A percentile compares a stretch with the other conserved stretches of the same genome.
Conservation (phyloP, 2,797 vertebrate genomes). For the Sebastes minor region DNA sequence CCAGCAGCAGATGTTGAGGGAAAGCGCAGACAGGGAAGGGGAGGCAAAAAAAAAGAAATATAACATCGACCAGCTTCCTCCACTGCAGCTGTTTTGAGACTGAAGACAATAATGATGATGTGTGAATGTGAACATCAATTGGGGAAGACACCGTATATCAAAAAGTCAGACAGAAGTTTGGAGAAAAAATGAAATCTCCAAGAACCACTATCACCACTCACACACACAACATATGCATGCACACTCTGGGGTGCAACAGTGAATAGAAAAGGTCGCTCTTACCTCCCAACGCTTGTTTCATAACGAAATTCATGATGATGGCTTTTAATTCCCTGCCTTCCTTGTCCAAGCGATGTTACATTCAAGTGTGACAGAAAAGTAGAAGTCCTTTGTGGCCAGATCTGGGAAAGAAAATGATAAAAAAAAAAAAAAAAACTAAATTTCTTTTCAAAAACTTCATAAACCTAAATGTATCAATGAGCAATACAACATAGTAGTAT, state of each 20-base stretch:
- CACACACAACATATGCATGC: background rate
- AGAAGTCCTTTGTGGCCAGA: slow-evolving; percentile 67
- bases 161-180: background rate
- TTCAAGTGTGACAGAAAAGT: slow-evolving; percentile 72
- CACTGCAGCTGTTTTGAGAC: background rate
- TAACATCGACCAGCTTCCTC: background rate
- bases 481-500: no score
- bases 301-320: slow-evolving; percentile 95
- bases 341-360: slow-evolving; percentile 82
- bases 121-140: background rate
- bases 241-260: background rate
- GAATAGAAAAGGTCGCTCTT: slow-evolving; percentile 64
- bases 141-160: background rate
- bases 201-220: background rate
- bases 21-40: background rate
- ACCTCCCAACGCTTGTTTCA: slow-evolving; percentile 97
- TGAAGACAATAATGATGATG: background rate
- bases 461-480: background rate
- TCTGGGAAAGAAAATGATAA: slow-evolving; percentile 52
- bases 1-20: background rate
- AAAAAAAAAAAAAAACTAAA: no score
- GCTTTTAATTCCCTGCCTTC: slow-evolving; percentile 85
- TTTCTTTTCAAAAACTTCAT: background rate
- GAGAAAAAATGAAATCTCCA: background rate
- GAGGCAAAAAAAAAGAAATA: background rate